These are phyloP conservation scores for Eucera pruinosa DNA, from an alignment of 2,888 invertebrate species.

Conservation along the genomic window DNA sequence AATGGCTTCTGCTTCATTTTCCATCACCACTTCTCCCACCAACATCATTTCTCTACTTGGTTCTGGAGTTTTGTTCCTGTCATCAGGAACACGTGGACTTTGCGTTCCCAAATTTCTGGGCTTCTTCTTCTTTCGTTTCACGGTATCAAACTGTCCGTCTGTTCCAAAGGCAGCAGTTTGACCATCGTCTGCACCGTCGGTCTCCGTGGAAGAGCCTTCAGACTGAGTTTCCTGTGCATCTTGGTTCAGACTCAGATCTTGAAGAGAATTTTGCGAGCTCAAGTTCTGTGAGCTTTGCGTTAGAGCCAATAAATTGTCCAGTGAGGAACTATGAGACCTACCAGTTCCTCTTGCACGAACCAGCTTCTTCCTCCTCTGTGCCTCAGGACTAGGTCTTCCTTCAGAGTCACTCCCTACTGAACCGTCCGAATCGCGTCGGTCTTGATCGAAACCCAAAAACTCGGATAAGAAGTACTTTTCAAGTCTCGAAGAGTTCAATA, in stretches of 20 bases:
- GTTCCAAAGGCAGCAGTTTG: slow-evolving; percentile 87
- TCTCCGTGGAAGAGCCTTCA: slow-evolving; percentile 89
- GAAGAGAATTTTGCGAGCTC: slow-evolving; percentile 81
- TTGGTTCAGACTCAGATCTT: slow-evolving; percentile 78
- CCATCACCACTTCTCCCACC: slow-evolving; percentile 85
- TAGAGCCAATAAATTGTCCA: slow-evolving; percentile 90
- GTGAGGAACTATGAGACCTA: slow-evolving; percentile 92
- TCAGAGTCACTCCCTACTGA: slow-evolving; percentile 97
- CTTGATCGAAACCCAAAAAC: slow-evolving; percentile 92
- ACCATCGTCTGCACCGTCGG: slow-evolving; percentile 88
- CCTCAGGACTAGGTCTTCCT: slow-evolving; percentile 93
- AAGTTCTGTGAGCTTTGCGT: slow-evolving; percentile 80
- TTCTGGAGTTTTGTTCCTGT: slow-evolving; percentile 88
- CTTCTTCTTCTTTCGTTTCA: slow-evolving; percentile 94
- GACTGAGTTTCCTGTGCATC: slow-evolving; percentile 82
- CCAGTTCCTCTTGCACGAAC: slow-evolving; percentile 93
- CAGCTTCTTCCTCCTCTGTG: slow-evolving; percentile 91
- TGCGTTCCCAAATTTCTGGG: slow-evolving; percentile 84
- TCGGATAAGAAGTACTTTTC: slow-evolving; percentile 96
- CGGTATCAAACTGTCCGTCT: slow-evolving; percentile 92
- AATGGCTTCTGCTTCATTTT: slow-evolving; percentile 86
- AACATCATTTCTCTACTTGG: slow-evolving; percentile 87
- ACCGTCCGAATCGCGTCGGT: slow-evolving; percentile 92
- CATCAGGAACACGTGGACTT: slow-evolving; percentile 85
- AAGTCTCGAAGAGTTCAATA: slow-evolving; percentile 90